Evolutionary conservation across 2,888 invertebrate genomes (phyloP).

Genomic region (Caenorhabditis sp.): DNA sequence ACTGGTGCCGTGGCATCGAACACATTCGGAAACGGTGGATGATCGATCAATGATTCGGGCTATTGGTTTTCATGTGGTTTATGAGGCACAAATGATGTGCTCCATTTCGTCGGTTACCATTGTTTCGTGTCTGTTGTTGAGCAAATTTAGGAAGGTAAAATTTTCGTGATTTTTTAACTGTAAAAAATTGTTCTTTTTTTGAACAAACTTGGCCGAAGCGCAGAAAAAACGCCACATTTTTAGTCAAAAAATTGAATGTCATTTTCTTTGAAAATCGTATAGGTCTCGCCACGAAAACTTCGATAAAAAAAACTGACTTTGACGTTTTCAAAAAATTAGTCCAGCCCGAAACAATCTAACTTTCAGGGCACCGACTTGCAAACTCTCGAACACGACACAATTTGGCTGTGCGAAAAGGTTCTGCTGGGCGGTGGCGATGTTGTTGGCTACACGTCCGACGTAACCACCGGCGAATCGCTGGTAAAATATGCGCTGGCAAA

Average conservation of each 20-base stretch:
- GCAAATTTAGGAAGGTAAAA: conserved; percentile 48
- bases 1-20: conserved; percentile 64
- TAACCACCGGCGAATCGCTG: conserved; percentile 16
- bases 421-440: conserved; percentile 47
- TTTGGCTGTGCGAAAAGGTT: conserved; percentile 49
- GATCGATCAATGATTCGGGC: conserved; percentile 62
- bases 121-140: conserved; percentile 51
- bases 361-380: conserved; percentile 17
- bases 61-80: conserved; percentile 63
- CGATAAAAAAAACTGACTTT: no score
- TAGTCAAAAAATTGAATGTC: no score
- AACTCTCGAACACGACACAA: conserved; percentile 36
- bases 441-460: conserved; percentile 28
- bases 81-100: conserved; percentile 57
- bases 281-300: no score
- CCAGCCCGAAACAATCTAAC: no score
- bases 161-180: neutral
- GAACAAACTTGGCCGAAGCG: no score
- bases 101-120: conserved; percentile 57
- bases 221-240: no score
- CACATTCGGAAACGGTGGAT: conserved; percentile 39
- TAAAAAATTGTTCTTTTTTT: no score
- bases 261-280: no score
- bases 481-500: conserved; percentile 15
- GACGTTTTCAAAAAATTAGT: no score